A percentile compares a stretch with the other conserved stretches of the same genome.
Conservation (phyloP, 2,113 vertebrate genomes). For the Onychostoma macrolepis region DNA sequence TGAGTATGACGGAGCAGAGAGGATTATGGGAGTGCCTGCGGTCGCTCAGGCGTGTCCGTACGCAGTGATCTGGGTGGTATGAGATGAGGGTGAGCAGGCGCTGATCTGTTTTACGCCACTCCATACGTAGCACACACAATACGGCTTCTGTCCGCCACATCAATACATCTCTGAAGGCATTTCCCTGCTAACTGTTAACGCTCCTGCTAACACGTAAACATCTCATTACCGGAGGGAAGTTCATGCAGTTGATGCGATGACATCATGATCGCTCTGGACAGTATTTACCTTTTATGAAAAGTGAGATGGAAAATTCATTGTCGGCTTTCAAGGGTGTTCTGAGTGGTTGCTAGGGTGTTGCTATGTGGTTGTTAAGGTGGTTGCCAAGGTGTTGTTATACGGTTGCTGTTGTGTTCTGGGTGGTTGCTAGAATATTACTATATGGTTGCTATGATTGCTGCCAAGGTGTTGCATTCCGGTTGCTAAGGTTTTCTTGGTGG, state of each 20-base stretch:
- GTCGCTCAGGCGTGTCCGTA: constrained; percentile 19
- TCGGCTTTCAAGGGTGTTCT: neutral
- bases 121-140: constrained; percentile 37
- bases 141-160: constrained; percentile 42
- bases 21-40: constrained; percentile 4
- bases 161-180: constrained; percentile 34
- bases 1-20: neutral
- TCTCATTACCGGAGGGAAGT: neutral
- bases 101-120: constrained; percentile 6
- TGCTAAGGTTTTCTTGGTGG: neutral
- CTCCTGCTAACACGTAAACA: constrained; percentile 14
- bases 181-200: constrained; percentile 9
- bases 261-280: neutral
- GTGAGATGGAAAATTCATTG: neutral
- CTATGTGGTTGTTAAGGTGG: neutral
- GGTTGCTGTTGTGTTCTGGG: neutral
- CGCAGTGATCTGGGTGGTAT: constrained; percentile 29
- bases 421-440: neutral
- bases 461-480: neutral
- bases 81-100: constrained; percentile 20
- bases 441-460: neutral
- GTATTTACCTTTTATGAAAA: neutral
- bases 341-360: neutral
- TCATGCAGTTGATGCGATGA: neutral
- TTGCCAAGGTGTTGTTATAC: neutral